Evolutionary conservation across 2,113 vertebrate species (phyloP).

Genomic region (Hydrochoerus hydrochaeris): DNA sequence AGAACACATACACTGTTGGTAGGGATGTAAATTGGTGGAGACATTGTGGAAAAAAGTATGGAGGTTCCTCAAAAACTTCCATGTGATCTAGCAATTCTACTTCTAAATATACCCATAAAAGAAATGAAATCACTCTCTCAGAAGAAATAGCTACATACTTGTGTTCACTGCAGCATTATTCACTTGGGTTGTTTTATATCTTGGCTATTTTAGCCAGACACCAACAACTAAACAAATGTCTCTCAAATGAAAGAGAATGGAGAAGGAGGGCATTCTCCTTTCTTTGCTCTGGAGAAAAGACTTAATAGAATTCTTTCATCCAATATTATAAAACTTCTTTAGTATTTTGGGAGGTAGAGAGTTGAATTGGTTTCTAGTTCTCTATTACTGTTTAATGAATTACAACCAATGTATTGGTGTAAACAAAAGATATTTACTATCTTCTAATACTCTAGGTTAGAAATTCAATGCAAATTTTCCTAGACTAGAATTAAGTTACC

Average conservation of each 20-base stretch:
- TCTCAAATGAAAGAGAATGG: conserved; percentile 48
- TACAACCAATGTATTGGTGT: background rate
- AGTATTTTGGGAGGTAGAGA: background rate
- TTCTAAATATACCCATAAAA: background rate
- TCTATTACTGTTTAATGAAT: background rate
- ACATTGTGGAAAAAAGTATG: background rate
- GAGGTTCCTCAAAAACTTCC: background rate
- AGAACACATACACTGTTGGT: background rate
- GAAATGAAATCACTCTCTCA: background rate
- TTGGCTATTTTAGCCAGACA: background rate
- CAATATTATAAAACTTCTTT: background rate
- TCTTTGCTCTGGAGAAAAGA: conserved; percentile 6
- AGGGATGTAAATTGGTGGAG: background rate
- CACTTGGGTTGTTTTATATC: background rate
- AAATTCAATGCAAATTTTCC: background rate
- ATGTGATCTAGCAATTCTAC: background rate
- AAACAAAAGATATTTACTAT: background rate
- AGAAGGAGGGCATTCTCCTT: background rate
- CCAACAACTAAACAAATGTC: background rate
- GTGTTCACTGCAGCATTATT: background rate
- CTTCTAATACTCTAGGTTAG: background rate
- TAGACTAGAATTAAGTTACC: background rate
- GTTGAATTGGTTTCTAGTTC: background rate
- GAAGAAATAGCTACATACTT: background rate
- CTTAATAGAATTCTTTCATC: background rate